These are phyloP conservation scores for Harpagoxenus sublaevis DNA, from an alignment of 2,888 invertebrate genomes.

Conservation along the genomic window DNA sequence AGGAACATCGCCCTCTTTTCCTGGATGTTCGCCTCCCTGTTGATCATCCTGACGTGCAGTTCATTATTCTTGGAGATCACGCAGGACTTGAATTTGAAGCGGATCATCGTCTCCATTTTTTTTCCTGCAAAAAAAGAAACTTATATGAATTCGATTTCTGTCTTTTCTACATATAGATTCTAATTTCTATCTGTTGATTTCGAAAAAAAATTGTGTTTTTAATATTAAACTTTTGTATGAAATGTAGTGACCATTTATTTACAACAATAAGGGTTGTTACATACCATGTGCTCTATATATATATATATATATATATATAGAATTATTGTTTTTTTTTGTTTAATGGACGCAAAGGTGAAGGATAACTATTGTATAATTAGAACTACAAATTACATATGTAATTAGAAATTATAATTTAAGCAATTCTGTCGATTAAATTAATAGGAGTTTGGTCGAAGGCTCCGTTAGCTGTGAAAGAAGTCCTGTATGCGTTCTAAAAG, in stretches of 20 bases:
- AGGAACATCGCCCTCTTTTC: background rate
- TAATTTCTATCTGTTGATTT: background rate
- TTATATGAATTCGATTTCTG: background rate
- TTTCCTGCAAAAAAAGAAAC: background rate
- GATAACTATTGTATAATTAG: too few relatives aligned
- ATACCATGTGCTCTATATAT: background rate
- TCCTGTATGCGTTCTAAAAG: too few relatives aligned
- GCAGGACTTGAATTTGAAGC: background rate
- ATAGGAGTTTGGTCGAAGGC: too few relatives aligned
- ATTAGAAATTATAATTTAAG: too few relatives aligned
- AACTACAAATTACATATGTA: too few relatives aligned
- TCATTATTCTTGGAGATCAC: background rate
- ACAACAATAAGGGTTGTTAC: background rate
- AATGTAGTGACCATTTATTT: conserved; percentile 7
- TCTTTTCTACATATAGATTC: background rate
- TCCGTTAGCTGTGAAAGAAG: too few relatives aligned
- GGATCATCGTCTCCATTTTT: background rate
- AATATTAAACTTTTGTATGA: background rate
- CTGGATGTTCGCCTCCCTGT: background rate
- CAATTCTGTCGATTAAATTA: too few relatives aligned
- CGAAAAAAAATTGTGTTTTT: background rate
- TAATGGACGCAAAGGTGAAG: too few relatives aligned
- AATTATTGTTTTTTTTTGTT: too few relatives aligned
- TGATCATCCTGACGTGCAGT: background rate
- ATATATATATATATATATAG: too few relatives aligned